A percentile compares a stretch with the other conserved stretches of the same genome.
Conservation (phyloP, 2,888 invertebrate species). For the Trichogramma evanescens region DNA sequence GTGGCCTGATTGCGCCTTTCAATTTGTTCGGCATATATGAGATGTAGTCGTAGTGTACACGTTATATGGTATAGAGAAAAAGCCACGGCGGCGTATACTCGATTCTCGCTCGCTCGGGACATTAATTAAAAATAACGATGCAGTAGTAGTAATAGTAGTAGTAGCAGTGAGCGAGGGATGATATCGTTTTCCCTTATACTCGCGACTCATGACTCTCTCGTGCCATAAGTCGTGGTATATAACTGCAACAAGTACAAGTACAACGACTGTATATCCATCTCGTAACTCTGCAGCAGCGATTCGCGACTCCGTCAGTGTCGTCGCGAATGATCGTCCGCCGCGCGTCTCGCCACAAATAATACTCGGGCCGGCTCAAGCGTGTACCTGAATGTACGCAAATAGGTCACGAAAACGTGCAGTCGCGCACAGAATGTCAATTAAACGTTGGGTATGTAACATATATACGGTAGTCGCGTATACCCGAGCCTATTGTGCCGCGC, state of each 20-base stretch:
- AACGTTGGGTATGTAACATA: not conserved
- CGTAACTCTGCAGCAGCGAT: not conserved
- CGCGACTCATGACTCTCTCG: not conserved
- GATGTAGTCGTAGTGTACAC: too few relatives aligned
- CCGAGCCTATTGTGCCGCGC: too few relatives aligned
- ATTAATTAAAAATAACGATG: too few relatives aligned
- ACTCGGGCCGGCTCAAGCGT: not conserved
- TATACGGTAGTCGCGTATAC: not conserved
- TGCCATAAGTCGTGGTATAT: not conserved
- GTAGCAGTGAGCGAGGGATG: too few relatives aligned
- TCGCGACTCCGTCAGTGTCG: not conserved
- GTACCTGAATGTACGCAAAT: constrained; percentile 3
- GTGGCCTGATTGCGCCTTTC: too few relatives aligned
- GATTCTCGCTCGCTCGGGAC: too few relatives aligned
- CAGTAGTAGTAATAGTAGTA: too few relatives aligned
- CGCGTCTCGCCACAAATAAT: not conserved
- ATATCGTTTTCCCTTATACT: too few relatives aligned
- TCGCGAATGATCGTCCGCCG: not conserved
- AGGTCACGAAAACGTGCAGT: constrained; percentile 18
- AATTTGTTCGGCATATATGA: too few relatives aligned
- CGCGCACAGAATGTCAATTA: constrained; percentile 17
- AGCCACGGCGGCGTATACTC: too few relatives aligned
- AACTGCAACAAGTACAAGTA: not conserved
- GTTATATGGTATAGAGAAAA: too few relatives aligned
- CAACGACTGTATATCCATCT: not conserved